Evolutionary conservation across 30 jellyfish, hydroid and myxozoan genomes (phyloP).

Genomic region (Aurelia sp.): DNA sequence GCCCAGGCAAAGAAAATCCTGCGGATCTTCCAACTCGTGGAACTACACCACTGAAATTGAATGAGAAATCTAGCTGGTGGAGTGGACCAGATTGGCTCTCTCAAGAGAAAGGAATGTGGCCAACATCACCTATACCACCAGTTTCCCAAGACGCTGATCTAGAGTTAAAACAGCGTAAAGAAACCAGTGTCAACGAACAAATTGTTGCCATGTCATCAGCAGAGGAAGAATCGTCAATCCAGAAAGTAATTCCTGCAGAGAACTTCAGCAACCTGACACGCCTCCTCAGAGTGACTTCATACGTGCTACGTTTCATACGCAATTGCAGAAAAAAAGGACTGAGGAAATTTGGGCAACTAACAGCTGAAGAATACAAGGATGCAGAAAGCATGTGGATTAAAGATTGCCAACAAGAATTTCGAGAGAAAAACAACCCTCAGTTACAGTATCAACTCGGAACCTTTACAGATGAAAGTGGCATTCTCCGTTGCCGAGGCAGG

Average conservation of each 20-base stretch:
- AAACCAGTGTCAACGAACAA: not conserved
- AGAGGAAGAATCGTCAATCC: not conserved
- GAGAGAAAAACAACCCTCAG: not conserved
- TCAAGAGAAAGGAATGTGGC: not conserved
- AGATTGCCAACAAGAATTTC: slow-evolving; percentile 4
- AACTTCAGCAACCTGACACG: not conserved
- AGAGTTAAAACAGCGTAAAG: too few relatives aligned
- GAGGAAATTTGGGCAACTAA: not conserved
- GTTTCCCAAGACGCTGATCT: too few relatives aligned
- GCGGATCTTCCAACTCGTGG: slow-evolving; percentile 58
- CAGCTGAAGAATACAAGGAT: slow-evolving; percentile 4
- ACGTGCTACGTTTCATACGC: slow-evolving; percentile 29
- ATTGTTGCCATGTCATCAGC: not conserved
- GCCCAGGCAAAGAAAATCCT: slow-evolving; percentile 38
- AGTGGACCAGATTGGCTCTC: slow-evolving; percentile 27
- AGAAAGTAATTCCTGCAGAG: slow-evolving; percentile 2
- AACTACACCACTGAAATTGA: not conserved
- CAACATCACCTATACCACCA: too few relatives aligned
- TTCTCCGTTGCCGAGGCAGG: slow-evolving; percentile 39
- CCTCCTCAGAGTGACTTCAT: not conserved
- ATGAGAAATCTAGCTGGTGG: slow-evolving; percentile 2
- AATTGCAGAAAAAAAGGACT: not conserved
- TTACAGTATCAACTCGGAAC: slow-evolving; percentile 17
- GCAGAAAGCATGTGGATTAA: slow-evolving; percentile 13
- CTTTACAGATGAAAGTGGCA: slow-evolving; percentile 5